A percentile compares a stretch with the other conserved stretches of the same genome.
Evolutionary conservation across 30 jellyfish, hydroid and myxozoan species (phyloP).

Genomic region (Clytia hemisphaerica): DNA sequence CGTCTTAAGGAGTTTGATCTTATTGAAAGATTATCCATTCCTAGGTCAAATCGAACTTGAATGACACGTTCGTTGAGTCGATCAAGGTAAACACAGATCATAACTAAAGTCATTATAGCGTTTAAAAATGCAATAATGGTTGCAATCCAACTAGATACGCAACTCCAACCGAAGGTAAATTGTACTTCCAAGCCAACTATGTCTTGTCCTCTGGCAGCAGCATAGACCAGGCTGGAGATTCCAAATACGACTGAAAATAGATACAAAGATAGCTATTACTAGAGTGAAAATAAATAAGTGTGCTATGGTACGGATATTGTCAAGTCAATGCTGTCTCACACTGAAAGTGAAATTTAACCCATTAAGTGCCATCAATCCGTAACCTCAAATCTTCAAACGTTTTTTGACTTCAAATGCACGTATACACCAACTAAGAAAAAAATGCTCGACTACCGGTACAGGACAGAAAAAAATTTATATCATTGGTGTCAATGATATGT

Average conservation of each 20-base stretch:
- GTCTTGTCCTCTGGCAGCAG: conserved; percentile 6
- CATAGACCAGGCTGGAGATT: background rate
- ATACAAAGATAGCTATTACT: background rate
- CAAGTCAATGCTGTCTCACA: no score
- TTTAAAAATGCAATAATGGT: background rate
- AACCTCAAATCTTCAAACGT: no score
- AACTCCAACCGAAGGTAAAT: conserved; percentile 17
- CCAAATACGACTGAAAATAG: background rate
- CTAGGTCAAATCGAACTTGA: background rate
- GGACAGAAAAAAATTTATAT: no score
- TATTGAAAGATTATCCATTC: background rate
- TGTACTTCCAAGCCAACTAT: conserved; percentile 1
- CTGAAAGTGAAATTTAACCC: no score
- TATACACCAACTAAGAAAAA: no score
- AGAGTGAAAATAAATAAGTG: no score
- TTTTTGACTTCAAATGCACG: no score
- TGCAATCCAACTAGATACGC: conserved; percentile 12
- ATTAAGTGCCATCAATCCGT: no score
- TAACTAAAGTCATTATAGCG: background rate
- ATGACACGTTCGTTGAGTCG: background rate
- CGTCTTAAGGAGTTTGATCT: background rate
- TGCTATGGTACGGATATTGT: no score
- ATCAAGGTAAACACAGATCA: conserved; percentile 1
- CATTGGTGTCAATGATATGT: no score
- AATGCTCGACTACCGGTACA: no score